These are phyloP conservation scores for Aproaerema taeniolella DNA, from an alignment of 2,888 invertebrate species.

Conservation along the genomic window DNA sequence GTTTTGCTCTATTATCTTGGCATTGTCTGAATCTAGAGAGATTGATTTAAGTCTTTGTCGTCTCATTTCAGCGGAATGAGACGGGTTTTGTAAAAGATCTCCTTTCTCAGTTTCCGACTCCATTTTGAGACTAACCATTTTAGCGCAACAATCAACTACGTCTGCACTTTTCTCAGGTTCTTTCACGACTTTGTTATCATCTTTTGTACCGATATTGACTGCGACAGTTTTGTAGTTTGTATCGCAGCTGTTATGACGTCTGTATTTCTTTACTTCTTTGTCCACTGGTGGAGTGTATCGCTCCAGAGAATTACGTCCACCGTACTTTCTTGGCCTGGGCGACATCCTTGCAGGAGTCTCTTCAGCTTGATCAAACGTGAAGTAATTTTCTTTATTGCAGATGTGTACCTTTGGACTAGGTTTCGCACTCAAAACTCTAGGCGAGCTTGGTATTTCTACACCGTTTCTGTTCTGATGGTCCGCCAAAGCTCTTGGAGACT, in stretches of 20 bases:
- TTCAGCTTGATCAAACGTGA: slow-evolving; percentile 52
- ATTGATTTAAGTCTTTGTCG: slow-evolving; percentile 74
- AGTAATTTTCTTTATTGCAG: slow-evolving; percentile 67
- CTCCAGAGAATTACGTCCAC: slow-evolving; percentile 64
- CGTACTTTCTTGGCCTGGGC: slow-evolving; percentile 54
- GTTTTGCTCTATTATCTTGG: slow-evolving; percentile 77
- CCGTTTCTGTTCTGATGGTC: slow-evolving; percentile 59
- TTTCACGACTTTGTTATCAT: slow-evolving; percentile 41
- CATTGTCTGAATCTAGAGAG: slow-evolving; percentile 75
- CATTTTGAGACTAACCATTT: slow-evolving; percentile 48
- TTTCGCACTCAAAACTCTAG: slow-evolving; percentile 46
- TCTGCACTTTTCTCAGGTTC: slow-evolving; percentile 35
- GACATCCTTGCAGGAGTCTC: slow-evolving; percentile 40
- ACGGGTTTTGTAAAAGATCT: slow-evolving; percentile 40
- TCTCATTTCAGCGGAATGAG: slow-evolving; percentile 57
- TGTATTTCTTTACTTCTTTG: slow-evolving; percentile 57
- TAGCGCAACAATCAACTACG: slow-evolving; percentile 63
- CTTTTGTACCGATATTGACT: slow-evolving; percentile 44
- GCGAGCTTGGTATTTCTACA: slow-evolving; percentile 58
- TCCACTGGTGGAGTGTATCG: slow-evolving; percentile 62
- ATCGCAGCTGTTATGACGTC: slow-evolving; percentile 65
- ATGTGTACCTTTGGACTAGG: slow-evolving; percentile 64
- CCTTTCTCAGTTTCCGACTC: slow-evolving; percentile 45
- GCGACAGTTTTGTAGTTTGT: slow-evolving; percentile 61
- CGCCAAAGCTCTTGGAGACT: slow-evolving; percentile 53